phyloP scores from a whole-genome alignment of 1,140 invertebrate species.

The Drosophila lowei region DNA sequence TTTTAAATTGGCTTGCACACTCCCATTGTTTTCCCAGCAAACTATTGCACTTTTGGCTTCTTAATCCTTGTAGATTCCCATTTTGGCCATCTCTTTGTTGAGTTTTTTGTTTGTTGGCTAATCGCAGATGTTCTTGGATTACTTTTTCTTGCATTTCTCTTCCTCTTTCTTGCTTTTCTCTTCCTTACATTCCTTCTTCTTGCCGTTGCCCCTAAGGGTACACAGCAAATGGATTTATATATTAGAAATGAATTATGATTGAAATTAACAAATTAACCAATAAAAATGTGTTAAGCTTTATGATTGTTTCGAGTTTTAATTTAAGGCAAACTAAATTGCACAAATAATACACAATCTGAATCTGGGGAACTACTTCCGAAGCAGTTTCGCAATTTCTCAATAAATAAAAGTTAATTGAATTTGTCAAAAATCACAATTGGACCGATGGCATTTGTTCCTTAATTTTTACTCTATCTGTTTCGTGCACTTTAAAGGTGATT shows the following conservation, averaged over 20 bases:
- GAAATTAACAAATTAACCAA: neutral
- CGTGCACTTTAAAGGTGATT: conserved; percentile 40
- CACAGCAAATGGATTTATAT: neutral
- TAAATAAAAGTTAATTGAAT: conserved; percentile 56
- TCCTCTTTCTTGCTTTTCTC: conserved; percentile 5
- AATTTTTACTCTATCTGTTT: conserved; percentile 32
- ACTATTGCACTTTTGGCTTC: neutral
- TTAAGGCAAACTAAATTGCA: conserved; percentile 67
- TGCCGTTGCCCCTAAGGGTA: conserved; percentile 16
- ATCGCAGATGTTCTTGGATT: conserved; percentile 4
- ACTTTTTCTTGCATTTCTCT: conserved; percentile 15
- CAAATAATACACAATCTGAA: conserved; percentile 63
- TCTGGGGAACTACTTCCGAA: conserved; percentile 47
- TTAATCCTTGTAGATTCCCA: neutral
- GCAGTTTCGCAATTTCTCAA: conserved; percentile 48
- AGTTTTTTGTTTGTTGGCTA: conserved; percentile 7
- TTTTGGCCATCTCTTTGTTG: conserved; percentile 8
- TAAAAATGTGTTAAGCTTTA: conserved; percentile 14
- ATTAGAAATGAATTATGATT: conserved; percentile 4
- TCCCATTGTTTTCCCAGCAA: neutral
- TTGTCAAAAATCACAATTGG: conserved; percentile 60
- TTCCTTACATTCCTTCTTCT: neutral
- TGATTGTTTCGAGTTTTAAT: conserved; percentile 56
- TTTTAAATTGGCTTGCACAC: conserved; percentile 14
- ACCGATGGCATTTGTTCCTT: conserved; percentile 23